Evolutionary conservation across 2,797 vertebrate genomes (phyloP).

Genomic region (Balearica regulorum): DNA sequence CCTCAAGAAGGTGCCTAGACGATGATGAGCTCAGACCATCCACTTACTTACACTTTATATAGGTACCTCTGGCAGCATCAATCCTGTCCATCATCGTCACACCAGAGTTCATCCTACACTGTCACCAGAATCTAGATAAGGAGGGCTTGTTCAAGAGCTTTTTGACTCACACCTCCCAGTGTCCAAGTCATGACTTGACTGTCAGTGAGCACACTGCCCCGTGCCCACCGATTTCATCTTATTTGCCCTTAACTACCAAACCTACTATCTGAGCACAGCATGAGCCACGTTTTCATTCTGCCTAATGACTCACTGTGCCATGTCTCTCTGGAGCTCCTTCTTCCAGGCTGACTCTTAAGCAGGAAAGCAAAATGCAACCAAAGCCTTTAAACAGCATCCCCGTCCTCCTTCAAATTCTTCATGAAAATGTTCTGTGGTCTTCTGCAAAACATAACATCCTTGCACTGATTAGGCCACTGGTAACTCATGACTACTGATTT

Average conservation of each 20-base stretch:
- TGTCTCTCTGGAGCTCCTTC: neutral
- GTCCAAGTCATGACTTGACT: neutral
- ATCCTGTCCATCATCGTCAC: rapidly evolving
- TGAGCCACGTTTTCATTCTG: neutral
- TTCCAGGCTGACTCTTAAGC: neutral
- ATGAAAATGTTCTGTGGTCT: neutral
- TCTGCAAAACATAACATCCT: neutral
- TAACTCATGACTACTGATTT: neutral
- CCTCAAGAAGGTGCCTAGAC: neutral
- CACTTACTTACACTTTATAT: neutral
- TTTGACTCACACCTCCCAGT: neutral
- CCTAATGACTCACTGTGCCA: neutral
- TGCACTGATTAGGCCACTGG: neutral
- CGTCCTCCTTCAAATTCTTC: neutral
- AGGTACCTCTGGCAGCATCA: neutral
- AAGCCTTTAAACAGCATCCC: neutral
- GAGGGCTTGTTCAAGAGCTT: neutral
- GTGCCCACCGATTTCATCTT: rapidly evolving
- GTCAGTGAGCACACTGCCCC: neutral
- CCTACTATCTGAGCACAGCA: neutral
- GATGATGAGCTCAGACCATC: neutral
- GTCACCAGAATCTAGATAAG: neutral
- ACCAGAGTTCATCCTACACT: neutral
- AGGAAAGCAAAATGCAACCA: neutral
- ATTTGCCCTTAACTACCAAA: neutral